Conservation (phyloP, 2,888 invertebrate species). For the Netelia melanura region DNA sequence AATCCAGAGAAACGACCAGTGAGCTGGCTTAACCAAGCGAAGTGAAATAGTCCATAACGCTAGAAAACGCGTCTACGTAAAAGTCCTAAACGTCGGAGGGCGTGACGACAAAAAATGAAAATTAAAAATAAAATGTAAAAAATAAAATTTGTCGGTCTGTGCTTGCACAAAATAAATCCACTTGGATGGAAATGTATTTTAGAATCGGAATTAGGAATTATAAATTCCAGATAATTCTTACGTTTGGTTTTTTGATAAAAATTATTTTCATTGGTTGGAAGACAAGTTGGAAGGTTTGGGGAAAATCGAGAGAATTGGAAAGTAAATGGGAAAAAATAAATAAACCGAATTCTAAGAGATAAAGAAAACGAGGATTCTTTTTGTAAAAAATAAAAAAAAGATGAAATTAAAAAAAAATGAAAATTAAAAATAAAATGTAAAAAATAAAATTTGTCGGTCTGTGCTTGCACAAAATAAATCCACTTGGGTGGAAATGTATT, state of each 20-base stretch:
- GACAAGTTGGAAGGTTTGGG: neutral
- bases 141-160: conserved; percentile 62
- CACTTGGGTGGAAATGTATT: conserved; percentile 58
- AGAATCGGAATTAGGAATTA: conserved; percentile 22
- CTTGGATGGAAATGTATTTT: conserved; percentile 62
- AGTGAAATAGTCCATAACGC: neutral
- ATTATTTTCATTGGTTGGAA: neutral
- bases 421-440: neutral
- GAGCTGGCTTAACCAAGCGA: conserved; percentile 18
- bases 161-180: conserved; percentile 25
- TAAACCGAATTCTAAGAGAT: no score
- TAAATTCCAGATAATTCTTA: neutral
- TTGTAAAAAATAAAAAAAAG: no score
- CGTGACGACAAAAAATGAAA: conserved; percentile 51
- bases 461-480: conserved; percentile 45
- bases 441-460: conserved; percentile 54
- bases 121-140: neutral
- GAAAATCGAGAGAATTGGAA: neutral
- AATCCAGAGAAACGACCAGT: conserved; percentile 15
- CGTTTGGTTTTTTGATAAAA: no score
- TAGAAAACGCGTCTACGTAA: conserved; percentile 6
- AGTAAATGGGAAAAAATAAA: neutral
- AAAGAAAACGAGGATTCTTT: no score
- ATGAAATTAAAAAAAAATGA: no score
- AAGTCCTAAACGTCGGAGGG: conserved; percentile 33